phyloP scores from a whole-genome alignment of 2,797 vertebrate species.

The Myoxocephalus aenaeus region DNA sequence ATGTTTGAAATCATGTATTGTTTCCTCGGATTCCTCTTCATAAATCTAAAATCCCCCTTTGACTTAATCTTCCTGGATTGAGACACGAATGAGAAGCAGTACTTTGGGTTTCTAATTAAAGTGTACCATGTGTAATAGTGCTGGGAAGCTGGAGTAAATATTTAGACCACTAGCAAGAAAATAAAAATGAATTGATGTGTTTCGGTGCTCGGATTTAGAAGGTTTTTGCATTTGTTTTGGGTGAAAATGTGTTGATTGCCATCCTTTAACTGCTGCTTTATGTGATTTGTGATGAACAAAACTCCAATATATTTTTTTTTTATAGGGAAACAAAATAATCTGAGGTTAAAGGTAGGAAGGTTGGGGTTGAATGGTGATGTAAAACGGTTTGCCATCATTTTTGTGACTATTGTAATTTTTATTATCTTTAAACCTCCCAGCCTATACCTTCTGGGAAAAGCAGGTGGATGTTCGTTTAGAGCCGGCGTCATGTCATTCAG shows the following conservation, averaged over 20 bases:
- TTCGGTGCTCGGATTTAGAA: conserved; percentile 64
- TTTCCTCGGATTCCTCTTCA: conserved; percentile 1
- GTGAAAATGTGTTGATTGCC: conserved; percentile 65
- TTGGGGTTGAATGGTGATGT: conserved; percentile 45
- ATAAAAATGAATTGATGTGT: conserved; percentile 34
- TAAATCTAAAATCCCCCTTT: conserved; percentile 9
- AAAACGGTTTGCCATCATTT: conserved; percentile 49
- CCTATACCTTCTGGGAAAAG: conserved; percentile 75
- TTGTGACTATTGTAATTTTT: conserved; percentile 44
- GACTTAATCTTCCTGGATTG: neutral
- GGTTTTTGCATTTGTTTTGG: conserved; percentile 27
- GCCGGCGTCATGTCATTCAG: conserved; percentile 29
- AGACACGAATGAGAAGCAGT: conserved; percentile 42
- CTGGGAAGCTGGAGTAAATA: conserved; percentile 67
- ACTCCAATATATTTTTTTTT: conserved; percentile 68
- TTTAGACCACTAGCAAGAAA: conserved; percentile 46
- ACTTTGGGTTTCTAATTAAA: conserved; percentile 34
- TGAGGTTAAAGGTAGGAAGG: conserved; percentile 57
- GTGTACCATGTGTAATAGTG: conserved; percentile 48
- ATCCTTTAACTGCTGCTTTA: conserved; percentile 60
- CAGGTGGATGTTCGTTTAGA: conserved; percentile 2
- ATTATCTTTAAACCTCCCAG: conserved; percentile 44
- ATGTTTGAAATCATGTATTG: conserved; percentile 2
- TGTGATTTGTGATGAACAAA: conserved; percentile 59
- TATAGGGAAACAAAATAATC: conserved; percentile 58